Conservation (phyloP, 2,113 vertebrate genomes). For the Oenanthe melanoleuca region DNA sequence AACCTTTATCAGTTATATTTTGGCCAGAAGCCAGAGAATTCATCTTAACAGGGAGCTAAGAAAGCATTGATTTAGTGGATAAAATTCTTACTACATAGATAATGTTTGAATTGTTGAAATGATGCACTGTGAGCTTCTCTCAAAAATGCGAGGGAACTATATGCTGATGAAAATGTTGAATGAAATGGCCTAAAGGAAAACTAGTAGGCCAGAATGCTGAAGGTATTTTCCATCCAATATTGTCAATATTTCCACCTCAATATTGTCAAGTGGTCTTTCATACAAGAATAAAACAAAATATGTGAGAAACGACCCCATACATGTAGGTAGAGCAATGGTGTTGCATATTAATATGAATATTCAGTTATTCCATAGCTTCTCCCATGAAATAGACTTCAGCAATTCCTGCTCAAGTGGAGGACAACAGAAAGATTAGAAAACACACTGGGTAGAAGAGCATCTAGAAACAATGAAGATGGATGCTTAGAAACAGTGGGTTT, state of each 20-base stretch:
- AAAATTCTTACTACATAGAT: fast-evolving
- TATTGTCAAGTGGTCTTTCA: background rate
- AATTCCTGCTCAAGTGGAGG: background rate
- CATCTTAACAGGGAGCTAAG: background rate
- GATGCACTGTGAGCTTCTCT: background rate
- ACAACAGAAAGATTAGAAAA: background rate
- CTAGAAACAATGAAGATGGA: background rate
- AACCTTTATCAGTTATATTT: background rate
- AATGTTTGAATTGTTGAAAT: background rate
- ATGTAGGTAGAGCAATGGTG: background rate
- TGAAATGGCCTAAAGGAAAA: background rate
- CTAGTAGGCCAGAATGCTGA: background rate
- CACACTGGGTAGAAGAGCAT: background rate
- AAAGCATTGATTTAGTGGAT: background rate
- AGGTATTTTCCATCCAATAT: background rate
- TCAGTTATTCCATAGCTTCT: background rate
- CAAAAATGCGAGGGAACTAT: fast-evolving
- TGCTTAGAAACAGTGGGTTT: background rate
- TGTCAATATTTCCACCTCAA: background rate
- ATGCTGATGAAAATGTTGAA: background rate
- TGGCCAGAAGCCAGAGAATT: background rate
- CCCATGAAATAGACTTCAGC: background rate
- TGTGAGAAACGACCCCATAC: fast-evolving
- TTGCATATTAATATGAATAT: background rate
- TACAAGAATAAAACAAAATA: background rate